Evolutionary conservation across 2,113 vertebrate genomes (phyloP).

Genomic region (Scalopus aquaticus): DNA sequence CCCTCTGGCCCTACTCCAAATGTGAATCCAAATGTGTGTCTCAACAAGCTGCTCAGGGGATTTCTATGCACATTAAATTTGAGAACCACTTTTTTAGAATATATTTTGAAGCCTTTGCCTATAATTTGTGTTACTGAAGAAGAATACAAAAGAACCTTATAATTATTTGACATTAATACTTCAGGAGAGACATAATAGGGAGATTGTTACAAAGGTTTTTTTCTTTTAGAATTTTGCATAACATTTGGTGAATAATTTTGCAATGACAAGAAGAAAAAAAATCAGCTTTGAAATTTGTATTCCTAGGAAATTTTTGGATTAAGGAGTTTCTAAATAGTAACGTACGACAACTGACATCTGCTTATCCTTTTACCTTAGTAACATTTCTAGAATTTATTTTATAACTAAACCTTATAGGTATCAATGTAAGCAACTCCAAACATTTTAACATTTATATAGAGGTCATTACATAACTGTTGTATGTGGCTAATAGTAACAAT

Average conservation of each 20-base stretch:
- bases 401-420: background rate
- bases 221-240: conserved; percentile 33
- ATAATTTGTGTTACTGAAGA: conserved; percentile 62
- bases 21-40: conserved; percentile 12
- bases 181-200: conserved; percentile 60
- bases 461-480: background rate
- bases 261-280: conserved; percentile 49
- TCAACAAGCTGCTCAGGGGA: conserved; percentile 34
- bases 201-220: conserved; percentile 13
- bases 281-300: conserved; percentile 14
- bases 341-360: background rate
- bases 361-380: background rate
- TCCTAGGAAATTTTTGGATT: conserved; percentile 30
- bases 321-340: conserved; percentile 18
- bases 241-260: conserved; percentile 55
- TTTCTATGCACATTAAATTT: background rate
- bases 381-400: conserved; percentile 23
- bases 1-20: background rate
- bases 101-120: conserved; percentile 69
- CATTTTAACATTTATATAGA: conserved; percentile 23
- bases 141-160: conserved; percentile 59
- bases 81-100: conserved; percentile 39
- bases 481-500: background rate
- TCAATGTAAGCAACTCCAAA: background rate
- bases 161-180: conserved; percentile 75